Evolutionary conservation across 2,888 invertebrate genomes (phyloP).

Genomic region (Heteropelma amictum): DNA sequence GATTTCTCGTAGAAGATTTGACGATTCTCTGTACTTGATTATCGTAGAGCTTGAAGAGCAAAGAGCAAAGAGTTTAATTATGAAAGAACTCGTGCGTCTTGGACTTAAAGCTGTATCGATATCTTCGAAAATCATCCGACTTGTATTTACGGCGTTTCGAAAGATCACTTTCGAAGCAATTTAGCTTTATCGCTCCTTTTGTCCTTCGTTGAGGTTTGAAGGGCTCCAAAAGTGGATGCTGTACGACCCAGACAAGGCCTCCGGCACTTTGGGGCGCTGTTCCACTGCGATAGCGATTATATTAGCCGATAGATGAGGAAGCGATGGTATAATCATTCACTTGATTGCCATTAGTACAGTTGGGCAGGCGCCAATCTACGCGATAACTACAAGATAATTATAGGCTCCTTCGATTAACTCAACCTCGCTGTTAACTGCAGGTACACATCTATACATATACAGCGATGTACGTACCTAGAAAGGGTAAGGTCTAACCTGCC

Average conservation of each 20-base stretch:
- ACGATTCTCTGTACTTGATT: too few species aligned
- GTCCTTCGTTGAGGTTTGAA: constrained; percentile 6
- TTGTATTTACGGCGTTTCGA: neutral
- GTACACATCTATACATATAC: neutral
- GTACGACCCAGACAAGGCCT: constrained; percentile 5
- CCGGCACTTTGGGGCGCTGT: constrained; percentile 7
- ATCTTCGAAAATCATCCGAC: neutral
- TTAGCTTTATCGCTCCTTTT: neutral
- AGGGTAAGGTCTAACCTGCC: constrained; percentile 22
- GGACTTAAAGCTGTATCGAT: too few species aligned
- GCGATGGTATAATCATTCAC: constrained; percentile 57
- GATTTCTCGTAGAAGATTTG: too few species aligned
- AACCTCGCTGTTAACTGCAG: constrained; percentile 48
- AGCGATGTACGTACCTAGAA: constrained; percentile 3
- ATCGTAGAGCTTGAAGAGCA: too few species aligned
- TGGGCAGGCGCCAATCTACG: constrained; percentile 57
- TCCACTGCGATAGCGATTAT: neutral
- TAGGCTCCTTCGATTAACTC: constrained; percentile 59
- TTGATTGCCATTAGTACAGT: constrained; percentile 61
- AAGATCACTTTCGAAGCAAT: constrained; percentile 11
- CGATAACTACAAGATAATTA: constrained; percentile 62
- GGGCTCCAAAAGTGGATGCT: neutral
- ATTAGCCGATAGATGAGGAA: constrained; percentile 44
- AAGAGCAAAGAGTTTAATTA: too few species aligned
- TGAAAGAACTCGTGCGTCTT: too few species aligned